phyloP scores from a whole-genome alignment of 2,797 vertebrate genomes.

The Protonibea diacanthus region DNA sequence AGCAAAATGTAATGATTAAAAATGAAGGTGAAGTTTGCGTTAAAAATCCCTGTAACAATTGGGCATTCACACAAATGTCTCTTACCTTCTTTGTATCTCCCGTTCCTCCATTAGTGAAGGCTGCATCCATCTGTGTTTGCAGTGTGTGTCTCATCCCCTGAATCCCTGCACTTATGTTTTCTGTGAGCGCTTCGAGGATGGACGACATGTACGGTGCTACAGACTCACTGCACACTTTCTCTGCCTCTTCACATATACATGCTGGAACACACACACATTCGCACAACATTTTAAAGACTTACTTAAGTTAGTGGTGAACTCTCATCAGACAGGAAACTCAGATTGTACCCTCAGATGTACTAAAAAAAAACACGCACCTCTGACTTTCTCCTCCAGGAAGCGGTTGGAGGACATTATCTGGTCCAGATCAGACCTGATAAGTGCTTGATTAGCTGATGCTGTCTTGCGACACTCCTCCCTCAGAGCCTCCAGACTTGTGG shows the following conservation, averaged over 20 bases:
- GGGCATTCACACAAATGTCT: not conserved
- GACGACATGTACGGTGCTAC: constrained; percentile 89
- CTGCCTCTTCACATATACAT: constrained; percentile 82
- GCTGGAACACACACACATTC: constrained; percentile 66
- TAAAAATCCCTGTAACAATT: not conserved
- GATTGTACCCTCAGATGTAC: not conserved
- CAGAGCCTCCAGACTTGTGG: constrained; percentile 80
- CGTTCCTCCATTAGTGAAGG: constrained; percentile 51
- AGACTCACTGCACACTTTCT: constrained; percentile 84
- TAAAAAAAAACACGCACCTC: constrained; percentile 76
- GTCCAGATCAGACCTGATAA: constrained; percentile 90
- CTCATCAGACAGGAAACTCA: not conserved
- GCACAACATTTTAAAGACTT: not conserved
- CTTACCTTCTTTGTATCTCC: constrained; percentile 72
- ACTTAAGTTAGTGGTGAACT: not conserved
- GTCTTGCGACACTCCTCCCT: constrained; percentile 85
- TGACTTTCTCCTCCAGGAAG: constrained; percentile 89
- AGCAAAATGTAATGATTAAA: not conserved
- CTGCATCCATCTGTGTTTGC: constrained; percentile 65
- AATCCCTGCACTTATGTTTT: constrained; percentile 86
- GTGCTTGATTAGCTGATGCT: constrained; percentile 83
- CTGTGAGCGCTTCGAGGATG: constrained; percentile 90
- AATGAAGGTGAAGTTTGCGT: no score
- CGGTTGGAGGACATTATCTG: constrained; percentile 88
- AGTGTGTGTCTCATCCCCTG: constrained; percentile 68